Conservation (phyloP, 1,140 invertebrate species). For the Doryteuthis pealeii region DNA sequence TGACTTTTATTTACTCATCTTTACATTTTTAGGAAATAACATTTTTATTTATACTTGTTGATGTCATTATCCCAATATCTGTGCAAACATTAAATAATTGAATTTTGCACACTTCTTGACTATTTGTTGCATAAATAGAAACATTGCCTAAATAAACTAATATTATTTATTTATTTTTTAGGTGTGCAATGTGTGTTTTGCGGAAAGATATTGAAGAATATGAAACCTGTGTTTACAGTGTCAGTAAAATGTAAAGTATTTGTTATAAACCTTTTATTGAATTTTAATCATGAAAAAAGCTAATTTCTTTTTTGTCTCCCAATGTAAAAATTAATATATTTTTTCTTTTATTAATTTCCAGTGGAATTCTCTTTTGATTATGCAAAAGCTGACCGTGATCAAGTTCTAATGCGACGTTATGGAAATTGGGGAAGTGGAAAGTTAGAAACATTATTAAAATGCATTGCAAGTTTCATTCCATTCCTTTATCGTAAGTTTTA, state of each 20-base stretch:
- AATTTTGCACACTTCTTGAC: no score
- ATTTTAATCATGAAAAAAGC: neutral
- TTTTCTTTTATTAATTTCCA: neutral
- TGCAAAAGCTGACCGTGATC: neutral
- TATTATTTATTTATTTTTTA: slow-evolving; percentile 28
- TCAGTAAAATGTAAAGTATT: slow-evolving; percentile 50
- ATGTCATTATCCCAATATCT: no score
- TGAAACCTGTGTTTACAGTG: slow-evolving; percentile 56
- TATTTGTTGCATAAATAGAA: no score
- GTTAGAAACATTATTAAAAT: no score
- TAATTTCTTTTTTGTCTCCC: neutral
- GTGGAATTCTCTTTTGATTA: neutral
- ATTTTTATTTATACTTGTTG: no score
- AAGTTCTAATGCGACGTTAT: neutral
- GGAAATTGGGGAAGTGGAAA: neutral
- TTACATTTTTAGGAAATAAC: no score
- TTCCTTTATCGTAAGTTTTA: no score
- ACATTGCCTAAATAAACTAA: no score
- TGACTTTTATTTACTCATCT: no score
- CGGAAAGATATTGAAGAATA: slow-evolving; percentile 55
- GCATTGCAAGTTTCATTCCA: no score
- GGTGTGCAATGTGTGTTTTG: slow-evolving; percentile 57
- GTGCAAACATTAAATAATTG: no score
- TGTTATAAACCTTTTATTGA: neutral
- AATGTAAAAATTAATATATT: neutral